These are phyloP conservation scores for Dipus sagitta DNA, from an alignment of 2,797 vertebrate genomes.

Conservation along the genomic window DNA sequence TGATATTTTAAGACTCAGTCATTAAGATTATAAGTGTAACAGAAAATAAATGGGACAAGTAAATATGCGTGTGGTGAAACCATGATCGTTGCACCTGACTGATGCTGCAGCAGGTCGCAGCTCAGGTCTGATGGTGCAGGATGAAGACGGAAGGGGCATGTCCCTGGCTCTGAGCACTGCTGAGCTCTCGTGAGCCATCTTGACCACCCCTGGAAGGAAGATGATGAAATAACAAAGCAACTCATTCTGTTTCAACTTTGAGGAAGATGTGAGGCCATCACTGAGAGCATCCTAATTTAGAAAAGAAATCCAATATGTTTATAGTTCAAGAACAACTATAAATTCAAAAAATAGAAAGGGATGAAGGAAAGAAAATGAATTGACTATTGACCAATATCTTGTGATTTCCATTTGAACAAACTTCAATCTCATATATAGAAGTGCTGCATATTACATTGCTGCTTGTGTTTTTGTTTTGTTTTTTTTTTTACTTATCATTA, in stretches of 20 bases:
- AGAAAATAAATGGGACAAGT: background rate
- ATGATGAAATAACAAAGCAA: background rate
- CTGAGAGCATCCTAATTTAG: background rate
- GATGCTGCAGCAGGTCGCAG: background rate
- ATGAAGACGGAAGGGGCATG: background rate
- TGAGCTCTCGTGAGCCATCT: background rate
- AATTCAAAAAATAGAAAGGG: background rate
- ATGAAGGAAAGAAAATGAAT: background rate
- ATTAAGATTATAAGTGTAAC: background rate
- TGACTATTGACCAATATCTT: background rate
- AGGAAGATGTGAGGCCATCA: background rate
- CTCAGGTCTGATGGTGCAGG: accelerated
- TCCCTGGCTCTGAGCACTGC: background rate
- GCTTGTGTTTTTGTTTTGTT: background rate
- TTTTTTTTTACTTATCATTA: background rate
- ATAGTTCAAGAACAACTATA: conserved; percentile 3
- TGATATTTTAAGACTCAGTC: background rate
- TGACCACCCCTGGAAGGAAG: background rate
- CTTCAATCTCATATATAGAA: background rate
- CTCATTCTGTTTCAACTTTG: background rate
- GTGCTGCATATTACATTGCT: background rate
- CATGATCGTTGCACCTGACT: background rate
- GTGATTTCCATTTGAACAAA: background rate
- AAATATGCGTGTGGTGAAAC: background rate
- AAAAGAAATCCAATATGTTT: background rate